A percentile compares a stretch with the other conserved stretches of the same genome.
These are phyloP conservation scores for Dendrocincla fuliginosa DNA, from an alignment of 2,797 vertebrate species.

Conservation along the genomic window DNA sequence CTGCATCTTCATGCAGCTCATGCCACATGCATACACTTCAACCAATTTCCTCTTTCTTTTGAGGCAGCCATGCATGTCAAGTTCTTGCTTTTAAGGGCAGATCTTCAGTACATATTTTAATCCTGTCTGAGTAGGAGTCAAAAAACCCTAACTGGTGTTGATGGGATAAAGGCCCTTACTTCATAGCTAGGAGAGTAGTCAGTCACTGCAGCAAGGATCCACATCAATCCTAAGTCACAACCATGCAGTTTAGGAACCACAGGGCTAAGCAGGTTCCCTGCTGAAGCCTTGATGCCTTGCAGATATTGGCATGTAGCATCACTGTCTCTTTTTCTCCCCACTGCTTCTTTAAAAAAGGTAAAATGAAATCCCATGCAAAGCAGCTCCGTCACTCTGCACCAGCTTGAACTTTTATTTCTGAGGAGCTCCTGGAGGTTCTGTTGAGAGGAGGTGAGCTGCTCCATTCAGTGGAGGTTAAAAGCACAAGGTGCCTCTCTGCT, in stretches of 20 bases:
- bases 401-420: not conserved
- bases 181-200: not conserved
- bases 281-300: not conserved
- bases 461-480: not conserved
- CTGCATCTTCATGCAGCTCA: not conserved
- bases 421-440: not conserved
- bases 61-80: not conserved
- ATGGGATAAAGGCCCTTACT: not conserved
- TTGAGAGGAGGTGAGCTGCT: not conserved
- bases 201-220: not conserved
- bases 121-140: not conserved
- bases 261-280: not conserved
- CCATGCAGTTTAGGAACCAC: not conserved
- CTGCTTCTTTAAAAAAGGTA: not conserved
- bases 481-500: not conserved
- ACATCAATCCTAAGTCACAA: not conserved
- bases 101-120: not conserved
- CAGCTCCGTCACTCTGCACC: not conserved
- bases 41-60: conserved; percentile 28
- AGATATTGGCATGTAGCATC: conserved; percentile 19
- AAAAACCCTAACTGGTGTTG: not conserved
- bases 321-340: conserved; percentile 3
- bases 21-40: not conserved
- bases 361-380: conserved; percentile 14
- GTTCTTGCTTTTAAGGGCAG: conserved; percentile 5